Evolutionary conservation across 2,797 vertebrate species (phyloP).

Genomic region (Myotis planiceps): DNA sequence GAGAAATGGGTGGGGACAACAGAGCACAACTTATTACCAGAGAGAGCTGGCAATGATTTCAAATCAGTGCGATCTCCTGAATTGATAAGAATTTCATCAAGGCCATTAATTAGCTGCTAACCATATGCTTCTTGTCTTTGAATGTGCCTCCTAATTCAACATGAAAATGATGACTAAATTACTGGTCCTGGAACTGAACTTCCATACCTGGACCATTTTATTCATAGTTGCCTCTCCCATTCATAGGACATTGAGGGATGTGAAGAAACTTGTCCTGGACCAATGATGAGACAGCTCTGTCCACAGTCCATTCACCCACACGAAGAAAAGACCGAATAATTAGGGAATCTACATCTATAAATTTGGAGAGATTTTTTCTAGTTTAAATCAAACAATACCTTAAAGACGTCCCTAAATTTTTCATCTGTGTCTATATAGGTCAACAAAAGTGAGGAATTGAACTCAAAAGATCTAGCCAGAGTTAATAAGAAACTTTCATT

Average conservation of each 20-base stretch:
- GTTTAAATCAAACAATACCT: not conserved
- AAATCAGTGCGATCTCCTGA: not conserved
- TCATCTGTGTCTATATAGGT: not conserved
- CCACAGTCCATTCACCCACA: not conserved
- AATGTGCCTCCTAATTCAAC: conserved; percentile 9
- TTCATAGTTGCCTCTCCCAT: not conserved
- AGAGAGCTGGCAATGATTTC: conserved; percentile 19
- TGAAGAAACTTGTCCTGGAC: not conserved
- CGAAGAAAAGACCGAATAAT: not conserved
- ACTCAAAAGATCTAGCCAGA: not conserved
- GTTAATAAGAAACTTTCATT: not conserved
- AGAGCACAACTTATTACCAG: not conserved
- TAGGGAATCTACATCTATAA: not conserved
- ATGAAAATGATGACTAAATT: conserved; percentile 34
- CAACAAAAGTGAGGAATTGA: not conserved
- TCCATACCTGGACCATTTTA: not conserved
- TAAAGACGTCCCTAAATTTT: not conserved
- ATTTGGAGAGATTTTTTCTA: not conserved
- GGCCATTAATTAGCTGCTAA: conserved; percentile 20
- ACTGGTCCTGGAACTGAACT: not conserved
- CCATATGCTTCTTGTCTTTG: conserved; percentile 18
- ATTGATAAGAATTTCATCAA: conserved; percentile 37
- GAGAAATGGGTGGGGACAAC: no score
- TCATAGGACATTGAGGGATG: not conserved
- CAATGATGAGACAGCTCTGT: not conserved